Evolutionary conservation across 2,888 invertebrate species (phyloP), one percentile per base, ranked within the genome.

Genomic region (Ptilodon capucinus): DNA sequence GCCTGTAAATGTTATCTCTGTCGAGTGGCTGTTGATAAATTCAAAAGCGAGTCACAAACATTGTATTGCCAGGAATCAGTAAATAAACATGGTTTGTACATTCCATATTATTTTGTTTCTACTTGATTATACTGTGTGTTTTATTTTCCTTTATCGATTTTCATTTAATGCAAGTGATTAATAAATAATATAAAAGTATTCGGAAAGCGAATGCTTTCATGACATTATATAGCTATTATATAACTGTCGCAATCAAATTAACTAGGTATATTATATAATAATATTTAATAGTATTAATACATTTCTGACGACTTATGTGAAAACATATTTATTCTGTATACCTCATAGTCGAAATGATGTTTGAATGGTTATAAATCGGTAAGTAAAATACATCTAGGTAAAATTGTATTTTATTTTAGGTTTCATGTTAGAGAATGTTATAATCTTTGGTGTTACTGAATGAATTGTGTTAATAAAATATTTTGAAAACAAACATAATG

Each of bases 41-140:
- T 75, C 71, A 55, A 71, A 74, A 79, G 82, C 76, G 74, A 82
- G 87, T 87, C 89, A 81, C 84, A 83, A 86, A 85, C 76, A 79
- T 84, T 91, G 89, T 91, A 89, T 86, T 89, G 91, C 90, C 92
- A 92, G 93, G 93, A 92, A 92, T 92, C 92, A 92, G 92, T 92
- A 88, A 93, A 92, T 89, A 92, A 93, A 93, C 92, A 93, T 93
- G 93, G 94, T 94, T 94, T 94, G 94, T 94, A 94, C 94, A 94
- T 94, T 95, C 94, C 94, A 94, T 94, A 93, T 93, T 93, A 92
- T 92, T 93, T 93, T 92, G 92, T 93, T 93, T 92, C 91, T 90
- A 89, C 87, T 91, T 90, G 74, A 83, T 81, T 83, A 78, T 84
- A 79, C 76, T 81, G 82, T 81, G 82, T 80, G 86, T 90, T 89